phyloP scores from a whole-genome alignment of 2,113 vertebrate genomes.

The Pontoporia blainvillei region DNA sequence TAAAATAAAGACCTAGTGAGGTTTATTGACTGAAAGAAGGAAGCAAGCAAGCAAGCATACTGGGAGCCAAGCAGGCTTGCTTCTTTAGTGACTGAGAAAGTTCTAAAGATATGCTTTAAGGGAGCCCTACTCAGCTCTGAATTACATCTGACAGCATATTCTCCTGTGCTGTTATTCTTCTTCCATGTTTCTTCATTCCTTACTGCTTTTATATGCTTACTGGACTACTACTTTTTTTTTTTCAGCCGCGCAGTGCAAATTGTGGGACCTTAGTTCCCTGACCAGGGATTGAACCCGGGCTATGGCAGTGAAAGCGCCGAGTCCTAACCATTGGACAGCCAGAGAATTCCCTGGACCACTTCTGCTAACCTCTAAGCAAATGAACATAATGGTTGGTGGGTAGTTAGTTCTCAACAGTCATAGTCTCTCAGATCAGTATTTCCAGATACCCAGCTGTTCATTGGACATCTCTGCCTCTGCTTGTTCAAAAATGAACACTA shows the following conservation, averaged over 20 bases:
- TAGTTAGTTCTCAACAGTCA: not conserved
- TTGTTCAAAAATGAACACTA: not conserved
- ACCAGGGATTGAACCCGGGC: no score
- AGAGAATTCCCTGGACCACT: not conserved
- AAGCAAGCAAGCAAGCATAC: not conserved
- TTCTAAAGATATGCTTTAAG: not conserved
- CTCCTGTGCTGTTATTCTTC: not conserved
- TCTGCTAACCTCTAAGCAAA: not conserved
- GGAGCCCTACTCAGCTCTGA: not conserved
- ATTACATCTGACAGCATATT: not conserved
- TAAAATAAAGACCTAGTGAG: not conserved
- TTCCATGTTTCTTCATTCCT: not conserved
- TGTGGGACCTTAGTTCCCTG: no score
- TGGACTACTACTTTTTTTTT: not conserved
- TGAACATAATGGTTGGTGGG: not conserved
- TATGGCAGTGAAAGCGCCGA: no score
- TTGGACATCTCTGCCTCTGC: not conserved
- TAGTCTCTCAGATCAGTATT: not conserved
- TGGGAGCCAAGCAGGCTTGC: not conserved
- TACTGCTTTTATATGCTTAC: not conserved
- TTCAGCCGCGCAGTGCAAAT: rapidly evolving
- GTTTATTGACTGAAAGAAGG: not conserved
- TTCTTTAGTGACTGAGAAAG: not conserved
- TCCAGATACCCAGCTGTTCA: not conserved
- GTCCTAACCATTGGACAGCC: no score